phyloP scores from a whole-genome alignment of 2,888 invertebrate species.

The Ceriagrion tenellum region DNA sequence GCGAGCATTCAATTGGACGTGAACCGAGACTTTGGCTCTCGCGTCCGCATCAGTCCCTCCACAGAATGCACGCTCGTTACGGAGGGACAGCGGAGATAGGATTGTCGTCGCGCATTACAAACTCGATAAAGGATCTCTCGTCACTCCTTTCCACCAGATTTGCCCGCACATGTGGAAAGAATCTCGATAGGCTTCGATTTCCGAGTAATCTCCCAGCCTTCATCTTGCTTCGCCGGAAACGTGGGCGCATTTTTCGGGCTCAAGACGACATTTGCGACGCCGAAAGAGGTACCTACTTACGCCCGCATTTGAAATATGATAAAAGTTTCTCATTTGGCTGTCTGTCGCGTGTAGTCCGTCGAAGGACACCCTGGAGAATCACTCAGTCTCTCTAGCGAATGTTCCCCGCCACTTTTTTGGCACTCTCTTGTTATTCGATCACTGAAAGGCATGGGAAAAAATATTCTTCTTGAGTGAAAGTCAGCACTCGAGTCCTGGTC shows the following conservation, averaged over 20 bases:
- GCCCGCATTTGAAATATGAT: not conserved
- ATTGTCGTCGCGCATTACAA: not conserved
- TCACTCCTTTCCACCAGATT: not conserved
- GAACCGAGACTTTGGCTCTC: not conserved
- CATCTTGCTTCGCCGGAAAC: not conserved
- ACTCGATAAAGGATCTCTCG: not conserved
- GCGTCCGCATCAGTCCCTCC: not conserved
- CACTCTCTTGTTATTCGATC: not conserved
- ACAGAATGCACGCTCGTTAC: not conserved
- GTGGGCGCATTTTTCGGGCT: not conserved
- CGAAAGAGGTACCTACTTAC: not conserved
- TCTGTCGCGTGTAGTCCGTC: not conserved
- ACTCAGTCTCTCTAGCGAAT: not conserved
- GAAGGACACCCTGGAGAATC: not conserved
- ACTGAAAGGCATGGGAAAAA: not conserved
- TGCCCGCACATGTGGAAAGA: not conserved
- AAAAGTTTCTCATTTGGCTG: not conserved
- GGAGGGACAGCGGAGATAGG: not conserved
- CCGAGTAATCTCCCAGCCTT: not conserved
- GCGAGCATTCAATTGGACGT: not conserved
- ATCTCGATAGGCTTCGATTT: not conserved
- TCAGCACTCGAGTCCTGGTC: not conserved
- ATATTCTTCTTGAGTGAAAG: not conserved
- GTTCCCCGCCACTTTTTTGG: not conserved
- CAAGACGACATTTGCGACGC: not conserved